phyloP scores from a whole-genome alignment of 2,113 vertebrate species.

The Kryptolebias marmoratus region DNA sequence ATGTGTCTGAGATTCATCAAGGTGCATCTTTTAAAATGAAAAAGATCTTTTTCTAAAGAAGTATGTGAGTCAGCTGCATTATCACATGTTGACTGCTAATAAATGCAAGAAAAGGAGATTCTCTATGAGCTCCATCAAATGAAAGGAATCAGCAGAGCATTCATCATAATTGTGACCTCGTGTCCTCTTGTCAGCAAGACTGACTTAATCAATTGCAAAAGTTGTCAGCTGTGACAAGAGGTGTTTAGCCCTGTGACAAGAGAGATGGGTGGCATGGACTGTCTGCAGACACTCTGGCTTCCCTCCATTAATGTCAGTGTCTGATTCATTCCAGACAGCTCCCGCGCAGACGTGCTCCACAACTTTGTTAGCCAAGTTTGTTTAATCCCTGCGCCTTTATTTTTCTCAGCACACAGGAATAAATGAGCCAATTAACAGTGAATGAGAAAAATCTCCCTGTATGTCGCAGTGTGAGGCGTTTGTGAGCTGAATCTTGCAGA shows the following conservation, averaged over 20 bases:
- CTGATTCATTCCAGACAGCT: conserved; percentile 59
- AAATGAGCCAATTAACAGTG: conserved; percentile 71
- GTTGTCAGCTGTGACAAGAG: conserved; percentile 74
- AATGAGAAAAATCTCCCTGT: conserved; percentile 55
- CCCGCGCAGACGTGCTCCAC: conserved; percentile 25
- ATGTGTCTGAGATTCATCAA: conserved; percentile 19
- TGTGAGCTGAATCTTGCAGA: conserved; percentile 47
- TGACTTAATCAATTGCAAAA: conserved; percentile 75
- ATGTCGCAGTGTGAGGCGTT: conserved; percentile 49
- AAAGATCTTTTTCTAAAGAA: not conserved
- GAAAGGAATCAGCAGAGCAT: conserved; percentile 61
- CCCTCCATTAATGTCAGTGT: conserved; percentile 61
- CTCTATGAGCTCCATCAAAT: conserved; percentile 16
- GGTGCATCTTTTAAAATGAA: conserved; percentile 17
- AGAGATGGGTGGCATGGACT: conserved; percentile 54
- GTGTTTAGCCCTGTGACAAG: conserved; percentile 65
- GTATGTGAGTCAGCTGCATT: conserved; percentile 18
- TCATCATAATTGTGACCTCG: conserved; percentile 75
- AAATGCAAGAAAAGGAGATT: conserved; percentile 17
- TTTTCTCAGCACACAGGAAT: conserved; percentile 35
- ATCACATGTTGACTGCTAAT: conserved; percentile 25
- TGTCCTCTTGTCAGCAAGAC: conserved; percentile 65
- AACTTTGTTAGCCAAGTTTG: conserved; percentile 69
- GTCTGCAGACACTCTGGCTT: conserved; percentile 58
- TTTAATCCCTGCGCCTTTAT: conserved; percentile 34